A percentile compares a stretch with the other conserved stretches of the same genome.
Evolutionary conservation across 2,888 invertebrate species (phyloP).

Genomic region (Diarsia rubi): DNA sequence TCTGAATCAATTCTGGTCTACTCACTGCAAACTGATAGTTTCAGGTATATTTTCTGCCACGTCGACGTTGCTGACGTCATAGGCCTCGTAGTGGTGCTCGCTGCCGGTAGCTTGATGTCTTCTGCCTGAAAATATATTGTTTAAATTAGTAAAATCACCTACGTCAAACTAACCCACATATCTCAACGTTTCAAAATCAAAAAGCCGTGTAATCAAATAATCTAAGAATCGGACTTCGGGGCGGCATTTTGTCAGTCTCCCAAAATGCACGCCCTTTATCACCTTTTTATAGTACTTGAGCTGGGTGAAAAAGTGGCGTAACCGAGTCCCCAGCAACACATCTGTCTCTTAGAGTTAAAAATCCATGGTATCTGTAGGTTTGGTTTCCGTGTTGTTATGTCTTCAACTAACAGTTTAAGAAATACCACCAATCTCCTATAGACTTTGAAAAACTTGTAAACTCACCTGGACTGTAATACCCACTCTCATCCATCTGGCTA

Average conservation of each 20-base stretch:
- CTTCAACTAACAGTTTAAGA: background rate
- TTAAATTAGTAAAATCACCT: background rate
- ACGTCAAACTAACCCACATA: background rate
- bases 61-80: conserved; percentile 79
- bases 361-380: background rate
- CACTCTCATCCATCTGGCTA: conserved; percentile 89
- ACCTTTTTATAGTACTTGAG: background rate
- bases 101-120: conserved; percentile 76
- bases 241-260: too few species aligned
- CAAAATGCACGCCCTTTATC: background rate
- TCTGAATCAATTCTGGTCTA: conserved; percentile 12
- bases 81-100: conserved; percentile 83
- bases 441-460: background rate
- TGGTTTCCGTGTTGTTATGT: background rate
- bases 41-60: conserved; percentile 84
- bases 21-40: conserved; percentile 82
- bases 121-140: conserved; percentile 73
- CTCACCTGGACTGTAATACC: conserved; percentile 88
- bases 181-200: background rate
- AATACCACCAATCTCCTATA: background rate
- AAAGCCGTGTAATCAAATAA: background rate
- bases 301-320: background rate
- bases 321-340: background rate
- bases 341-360: background rate
- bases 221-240: too few species aligned